phyloP scores from a whole-genome alignment of 1,140 invertebrate species.

The Triops cancriformis region DNA sequence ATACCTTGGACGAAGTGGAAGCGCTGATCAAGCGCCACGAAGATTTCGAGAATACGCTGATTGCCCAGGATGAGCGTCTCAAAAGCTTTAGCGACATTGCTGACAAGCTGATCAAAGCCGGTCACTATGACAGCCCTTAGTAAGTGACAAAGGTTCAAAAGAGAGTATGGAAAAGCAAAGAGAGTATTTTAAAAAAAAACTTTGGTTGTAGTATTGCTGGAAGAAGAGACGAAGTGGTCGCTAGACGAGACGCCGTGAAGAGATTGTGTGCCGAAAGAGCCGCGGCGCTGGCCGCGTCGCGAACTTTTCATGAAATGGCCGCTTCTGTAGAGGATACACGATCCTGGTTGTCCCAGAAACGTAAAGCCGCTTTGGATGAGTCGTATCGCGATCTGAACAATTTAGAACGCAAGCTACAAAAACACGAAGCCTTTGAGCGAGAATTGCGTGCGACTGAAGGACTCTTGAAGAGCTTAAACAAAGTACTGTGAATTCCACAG shows the following conservation, averaged over 20 bases:
- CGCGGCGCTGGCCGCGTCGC: slow-evolving; percentile 62
- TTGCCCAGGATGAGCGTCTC: slow-evolving; percentile 86
- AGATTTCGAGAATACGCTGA: slow-evolving; percentile 87
- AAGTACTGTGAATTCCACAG: slow-evolving; percentile 41
- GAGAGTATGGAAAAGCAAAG: not conserved
- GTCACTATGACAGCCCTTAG: slow-evolving; percentile 79
- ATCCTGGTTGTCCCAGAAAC: slow-evolving; percentile 86
- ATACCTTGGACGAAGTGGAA: slow-evolving; percentile 88
- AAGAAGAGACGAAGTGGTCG: slow-evolving; percentile 63
- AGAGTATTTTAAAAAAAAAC: no score
- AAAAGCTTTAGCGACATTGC: slow-evolving; percentile 78
- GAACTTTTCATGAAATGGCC: slow-evolving; percentile 74
- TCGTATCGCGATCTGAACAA: slow-evolving; percentile 86
- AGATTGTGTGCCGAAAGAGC: slow-evolving; percentile 60
- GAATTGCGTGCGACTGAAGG: slow-evolving; percentile 88
- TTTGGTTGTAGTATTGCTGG: slow-evolving; percentile 56
- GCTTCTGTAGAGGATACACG: slow-evolving; percentile 79
- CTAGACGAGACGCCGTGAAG: slow-evolving; percentile 62
- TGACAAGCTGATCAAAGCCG: slow-evolving; percentile 66
- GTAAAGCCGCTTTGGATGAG: slow-evolving; percentile 81
- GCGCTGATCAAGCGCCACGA: slow-evolving; percentile 85
- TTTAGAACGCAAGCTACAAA: slow-evolving; percentile 86
- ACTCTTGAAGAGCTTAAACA: slow-evolving; percentile 72
- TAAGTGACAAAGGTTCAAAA: slow-evolving; percentile 43
- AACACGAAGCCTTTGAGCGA: slow-evolving; percentile 94